phyloP scores from a whole-genome alignment of 2,888 invertebrate species.

The Rhodophaea formosa region DNA sequence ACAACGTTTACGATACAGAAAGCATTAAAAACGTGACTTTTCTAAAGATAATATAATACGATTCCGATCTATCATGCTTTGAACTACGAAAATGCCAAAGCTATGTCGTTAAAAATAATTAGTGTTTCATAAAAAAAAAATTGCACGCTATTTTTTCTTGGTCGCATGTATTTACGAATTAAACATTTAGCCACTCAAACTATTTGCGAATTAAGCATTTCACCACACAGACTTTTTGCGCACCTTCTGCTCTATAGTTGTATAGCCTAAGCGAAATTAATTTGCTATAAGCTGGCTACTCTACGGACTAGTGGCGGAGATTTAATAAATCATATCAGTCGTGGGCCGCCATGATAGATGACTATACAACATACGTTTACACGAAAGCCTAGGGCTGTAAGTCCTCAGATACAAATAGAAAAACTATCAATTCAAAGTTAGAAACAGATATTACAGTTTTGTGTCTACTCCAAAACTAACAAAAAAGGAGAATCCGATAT shows the following conservation, averaged over 20 bases:
- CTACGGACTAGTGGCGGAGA: constrained; percentile 34
- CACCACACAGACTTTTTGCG: background rate
- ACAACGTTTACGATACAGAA: no score
- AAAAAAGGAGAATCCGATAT: background rate
- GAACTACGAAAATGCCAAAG: no score
- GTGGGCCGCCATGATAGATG: constrained; percentile 52
- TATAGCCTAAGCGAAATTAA: constrained; percentile 37
- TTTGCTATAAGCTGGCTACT: constrained; percentile 41
- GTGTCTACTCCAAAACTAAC: no score
- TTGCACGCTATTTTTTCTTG: no score
- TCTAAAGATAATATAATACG: no score
- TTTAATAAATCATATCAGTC: constrained; percentile 49
- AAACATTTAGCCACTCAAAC: background rate
- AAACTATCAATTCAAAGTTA: constrained; percentile 1
- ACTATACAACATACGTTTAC: constrained; percentile 30
- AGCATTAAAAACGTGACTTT: no score
- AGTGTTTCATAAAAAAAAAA: no score
- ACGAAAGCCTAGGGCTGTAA: constrained; percentile 16
- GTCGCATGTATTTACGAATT: background rate
- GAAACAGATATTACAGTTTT: constrained; percentile 3
- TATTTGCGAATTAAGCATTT: background rate
- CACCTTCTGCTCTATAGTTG: background rate
- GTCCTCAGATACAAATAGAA: constrained; percentile 5
- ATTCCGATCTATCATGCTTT: no score
- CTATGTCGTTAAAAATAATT: no score